Evolutionary conservation across 1,140 invertebrate species (phyloP).

Genomic region (Heliconius congener): DNA sequence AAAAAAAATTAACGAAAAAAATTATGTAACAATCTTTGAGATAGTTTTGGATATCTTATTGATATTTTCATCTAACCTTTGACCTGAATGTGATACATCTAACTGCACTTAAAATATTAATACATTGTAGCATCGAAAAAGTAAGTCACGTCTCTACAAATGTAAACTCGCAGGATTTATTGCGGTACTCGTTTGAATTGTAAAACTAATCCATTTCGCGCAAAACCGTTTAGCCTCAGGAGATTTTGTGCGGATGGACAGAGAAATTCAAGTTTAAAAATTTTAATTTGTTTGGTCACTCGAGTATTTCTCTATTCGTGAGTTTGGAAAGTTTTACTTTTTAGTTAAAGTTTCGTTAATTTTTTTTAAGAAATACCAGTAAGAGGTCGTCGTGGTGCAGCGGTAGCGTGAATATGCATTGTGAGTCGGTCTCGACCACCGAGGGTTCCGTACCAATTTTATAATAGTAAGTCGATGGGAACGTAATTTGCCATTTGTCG

Average conservation of each 20-base stretch:
- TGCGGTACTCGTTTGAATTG: constrained; percentile 2
- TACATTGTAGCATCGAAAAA: background rate
- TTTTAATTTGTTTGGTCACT: background rate
- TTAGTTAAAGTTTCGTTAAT: too few relatives aligned
- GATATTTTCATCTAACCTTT: too few relatives aligned
- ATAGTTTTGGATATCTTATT: too few relatives aligned
- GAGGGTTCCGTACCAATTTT: too few relatives aligned
- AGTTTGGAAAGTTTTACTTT: background rate
- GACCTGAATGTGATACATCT: too few relatives aligned
- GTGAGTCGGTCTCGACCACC: too few relatives aligned
- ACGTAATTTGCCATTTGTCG: too few relatives aligned
- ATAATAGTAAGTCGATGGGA: too few relatives aligned
- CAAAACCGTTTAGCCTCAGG: background rate
- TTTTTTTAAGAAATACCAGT: background rate
- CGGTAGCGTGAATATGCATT: too few relatives aligned
- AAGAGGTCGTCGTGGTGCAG: background rate
- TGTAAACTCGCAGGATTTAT: background rate
- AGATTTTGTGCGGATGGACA: background rate
- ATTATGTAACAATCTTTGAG: too few relatives aligned
- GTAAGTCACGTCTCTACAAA: background rate
- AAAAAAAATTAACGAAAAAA: too few relatives aligned
- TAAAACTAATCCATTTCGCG: constrained; percentile 2
- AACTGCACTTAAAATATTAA: too few relatives aligned
- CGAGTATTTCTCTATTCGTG: background rate
- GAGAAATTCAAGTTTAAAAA: background rate